Conservation (phyloP, 2,113 vertebrate genomes). For the Accipiter cooperii region DNA sequence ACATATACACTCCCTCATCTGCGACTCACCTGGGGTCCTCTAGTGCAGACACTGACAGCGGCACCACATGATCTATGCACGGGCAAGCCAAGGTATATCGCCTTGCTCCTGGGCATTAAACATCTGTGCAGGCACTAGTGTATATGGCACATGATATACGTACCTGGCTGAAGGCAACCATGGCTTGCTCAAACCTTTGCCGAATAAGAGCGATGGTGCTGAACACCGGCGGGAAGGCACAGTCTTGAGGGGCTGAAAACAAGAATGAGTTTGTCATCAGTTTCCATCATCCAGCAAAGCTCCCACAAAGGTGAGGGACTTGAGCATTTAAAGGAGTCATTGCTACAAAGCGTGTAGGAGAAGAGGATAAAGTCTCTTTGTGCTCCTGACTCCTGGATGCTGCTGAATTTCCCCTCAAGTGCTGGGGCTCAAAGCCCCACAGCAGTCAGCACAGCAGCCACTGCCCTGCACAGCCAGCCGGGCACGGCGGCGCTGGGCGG, state of each 20-base stretch:
- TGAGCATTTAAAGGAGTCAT: background rate
- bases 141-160: fast-evolving
- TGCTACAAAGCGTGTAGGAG: background rate
- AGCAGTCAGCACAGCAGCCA: fast-evolving
- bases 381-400: background rate
- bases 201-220: constrained; percentile 67
- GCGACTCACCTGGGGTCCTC: fast-evolving
- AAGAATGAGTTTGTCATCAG: background rate
- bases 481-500: background rate
- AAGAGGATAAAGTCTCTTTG: background rate
- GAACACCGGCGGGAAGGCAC: constrained; percentile 68
- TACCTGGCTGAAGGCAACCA: constrained; percentile 75
- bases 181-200: constrained; percentile 66
- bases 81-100: background rate
- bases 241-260: constrained; percentile 62
- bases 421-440: background rate
- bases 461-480: fast-evolving
- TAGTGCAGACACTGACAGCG: background rate
- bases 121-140: background rate
- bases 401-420: fast-evolving
- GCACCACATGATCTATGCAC: fast-evolving
- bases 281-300: background rate
- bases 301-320: background rate
- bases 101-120: background rate
- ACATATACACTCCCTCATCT: fast-evolving